Evolutionary conservation across 2,797 vertebrate genomes (phyloP), one percentile per base, ranked within the genome.

Genomic region (Takifugu rubripes): DNA sequence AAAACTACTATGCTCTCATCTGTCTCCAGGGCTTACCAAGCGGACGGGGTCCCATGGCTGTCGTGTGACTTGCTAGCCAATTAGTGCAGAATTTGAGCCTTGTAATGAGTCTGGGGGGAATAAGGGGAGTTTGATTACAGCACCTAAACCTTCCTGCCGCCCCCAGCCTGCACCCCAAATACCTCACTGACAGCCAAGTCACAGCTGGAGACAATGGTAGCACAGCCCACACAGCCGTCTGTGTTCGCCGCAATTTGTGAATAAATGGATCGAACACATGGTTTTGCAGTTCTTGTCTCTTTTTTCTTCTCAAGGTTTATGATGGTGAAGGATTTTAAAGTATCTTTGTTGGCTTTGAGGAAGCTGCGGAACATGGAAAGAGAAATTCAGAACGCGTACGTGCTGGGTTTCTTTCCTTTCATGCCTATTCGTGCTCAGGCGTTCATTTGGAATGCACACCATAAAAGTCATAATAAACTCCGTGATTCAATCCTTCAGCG

Each of bases 101-200:
- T 25, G 76, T 88, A 87, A 88, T 59, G 72, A 90, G 86, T 70
- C 88, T 72, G 61, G 33, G 55, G 85, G 84, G 84, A 88, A 84
- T 77, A 77, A 79, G 46, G 64, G 57, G 73, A 65, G 84, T 83
- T 87, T 90, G 87, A 89, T 90, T 90, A 87, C 84, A 79, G 77
- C 82, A 88, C 85, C 85, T 83, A 89, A 87, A 88, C 85, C 87
- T 90, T 84, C 83, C 84, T 86, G 84, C 83, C 75, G 69, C 77
- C 85, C 79, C 69, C 64, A 66, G 54, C 66, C 77, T 61, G 61
- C 59, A 70, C 77, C 75, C 79, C 75, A 77, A 85, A 88, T 75
- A 77, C 84, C 81, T 80, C 81, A 54, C 73, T 87, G 85, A 88
- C 84, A 87, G 82, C 87, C 78, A 59, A 75, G 72, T 78, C 86